A percentile compares a stretch with the other conserved stretches of the same genome.
These are phyloP conservation scores for Liparis tanakae DNA, from an alignment of 2,797 vertebrate genomes.

Conservation along the genomic window DNA sequence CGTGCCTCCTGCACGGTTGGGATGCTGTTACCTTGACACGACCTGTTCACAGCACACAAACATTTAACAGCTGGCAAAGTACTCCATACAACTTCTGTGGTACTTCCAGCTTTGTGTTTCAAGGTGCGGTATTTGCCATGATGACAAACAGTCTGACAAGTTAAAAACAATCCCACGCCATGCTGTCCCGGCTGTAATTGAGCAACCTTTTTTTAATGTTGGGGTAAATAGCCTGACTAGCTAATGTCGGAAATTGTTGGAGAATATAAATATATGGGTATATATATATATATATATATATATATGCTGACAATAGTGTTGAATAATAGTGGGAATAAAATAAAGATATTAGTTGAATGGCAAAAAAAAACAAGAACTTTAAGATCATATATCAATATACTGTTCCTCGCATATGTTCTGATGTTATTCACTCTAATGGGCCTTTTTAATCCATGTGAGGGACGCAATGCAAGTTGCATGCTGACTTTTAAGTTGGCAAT, in stretches of 20 bases:
- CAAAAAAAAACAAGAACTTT: background rate
- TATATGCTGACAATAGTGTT: conserved; percentile 2
- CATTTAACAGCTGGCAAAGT: background rate
- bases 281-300: conserved; percentile 15
- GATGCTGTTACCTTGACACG: background rate
- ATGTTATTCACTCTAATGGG: background rate
- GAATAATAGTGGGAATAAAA: background rate
- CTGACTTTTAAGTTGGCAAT: conserved; percentile 23
- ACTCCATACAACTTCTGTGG: background rate
- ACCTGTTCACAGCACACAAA: background rate
- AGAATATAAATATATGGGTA: too few species aligned
- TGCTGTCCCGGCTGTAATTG: background rate
- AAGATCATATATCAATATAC: background rate
- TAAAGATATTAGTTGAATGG: background rate
- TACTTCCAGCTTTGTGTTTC: background rate
- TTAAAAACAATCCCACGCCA: background rate
- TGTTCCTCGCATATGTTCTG: background rate
- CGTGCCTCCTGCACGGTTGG: background rate
- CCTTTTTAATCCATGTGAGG: background rate
- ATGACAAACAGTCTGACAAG: background rate
- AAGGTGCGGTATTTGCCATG: background rate
- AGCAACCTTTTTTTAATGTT: background rate
- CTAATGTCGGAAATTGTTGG: conserved; percentile 4
- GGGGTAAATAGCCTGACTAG: background rate
- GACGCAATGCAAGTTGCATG: background rate